These are phyloP conservation scores for Panzeria rudis DNA, from an alignment of 2,888 invertebrate genomes.

Conservation along the genomic window DNA sequence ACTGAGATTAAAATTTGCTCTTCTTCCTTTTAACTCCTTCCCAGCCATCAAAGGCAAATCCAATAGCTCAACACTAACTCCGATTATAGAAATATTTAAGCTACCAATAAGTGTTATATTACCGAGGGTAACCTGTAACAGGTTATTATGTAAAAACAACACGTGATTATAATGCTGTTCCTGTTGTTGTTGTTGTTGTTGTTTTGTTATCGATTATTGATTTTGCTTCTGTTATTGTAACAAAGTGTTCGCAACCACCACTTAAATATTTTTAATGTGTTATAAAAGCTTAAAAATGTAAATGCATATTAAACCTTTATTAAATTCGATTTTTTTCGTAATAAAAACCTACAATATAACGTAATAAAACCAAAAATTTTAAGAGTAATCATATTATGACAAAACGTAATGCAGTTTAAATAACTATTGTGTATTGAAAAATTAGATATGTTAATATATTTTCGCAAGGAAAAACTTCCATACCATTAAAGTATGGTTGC, in stretches of 20 bases:
- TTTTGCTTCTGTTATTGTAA: slow-evolving; percentile 43
- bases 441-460: background rate
- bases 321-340: background rate
- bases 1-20: too few species aligned
- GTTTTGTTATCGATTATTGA: slow-evolving; percentile 39
- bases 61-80: too few species aligned
- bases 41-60: too few species aligned
- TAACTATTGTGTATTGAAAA: background rate
- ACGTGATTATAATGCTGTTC: slow-evolving; percentile 21
- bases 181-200: slow-evolving; percentile 6
- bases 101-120: background rate
- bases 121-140: background rate
- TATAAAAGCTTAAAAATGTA: slow-evolving; percentile 27
- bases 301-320: slow-evolving; percentile 55
- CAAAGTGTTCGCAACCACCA: slow-evolving; percentile 56
- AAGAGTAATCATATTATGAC: background rate
- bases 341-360: background rate
- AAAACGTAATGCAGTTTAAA: background rate
- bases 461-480: too few species aligned
- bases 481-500: too few species aligned
- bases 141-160: background rate
- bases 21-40: too few species aligned
- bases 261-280: slow-evolving; percentile 59
- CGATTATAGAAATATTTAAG: too few species aligned
- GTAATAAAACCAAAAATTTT: background rate